Evolutionary conservation across 2,888 invertebrate genomes (phyloP).

Genomic region (Apodemia duryi): DNA sequence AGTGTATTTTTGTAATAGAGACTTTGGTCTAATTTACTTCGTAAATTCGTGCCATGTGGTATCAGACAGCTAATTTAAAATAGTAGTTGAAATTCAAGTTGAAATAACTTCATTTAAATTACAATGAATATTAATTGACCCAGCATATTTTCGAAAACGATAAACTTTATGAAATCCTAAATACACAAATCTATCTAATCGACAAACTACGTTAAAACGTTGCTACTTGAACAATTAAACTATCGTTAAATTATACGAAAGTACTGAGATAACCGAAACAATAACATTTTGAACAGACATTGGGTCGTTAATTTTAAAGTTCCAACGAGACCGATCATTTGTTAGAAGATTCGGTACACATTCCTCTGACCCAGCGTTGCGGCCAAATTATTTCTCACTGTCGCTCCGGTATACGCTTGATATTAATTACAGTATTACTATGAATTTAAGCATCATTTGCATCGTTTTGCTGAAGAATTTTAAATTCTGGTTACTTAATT

Average conservation of each 20-base stretch:
- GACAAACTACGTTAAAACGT: not conserved
- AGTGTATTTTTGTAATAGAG: too few species aligned
- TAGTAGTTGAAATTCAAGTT: too few species aligned
- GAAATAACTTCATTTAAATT: too few species aligned
- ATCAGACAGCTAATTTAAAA: too few species aligned
- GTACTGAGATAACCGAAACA: conserved; percentile 9
- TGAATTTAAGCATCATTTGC: not conserved
- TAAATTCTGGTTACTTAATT: not conserved
- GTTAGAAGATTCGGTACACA: conserved; percentile 48
- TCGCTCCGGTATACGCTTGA: conserved; percentile 18
- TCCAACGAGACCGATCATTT: conserved; percentile 48
- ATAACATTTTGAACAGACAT: conserved; percentile 45
- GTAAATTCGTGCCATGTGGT: too few species aligned
- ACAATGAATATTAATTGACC: too few species aligned
- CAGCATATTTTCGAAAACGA: too few species aligned
- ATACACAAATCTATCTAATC: conserved; percentile 1
- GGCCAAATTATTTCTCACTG: conserved; percentile 40
- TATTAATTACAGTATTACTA: conserved; percentile 20
- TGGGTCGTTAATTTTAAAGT: conserved; percentile 49
- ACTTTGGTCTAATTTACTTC: too few species aligned
- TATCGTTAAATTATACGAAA: conserved; percentile 15
- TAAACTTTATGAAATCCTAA: not conserved
- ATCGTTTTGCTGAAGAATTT: not conserved
- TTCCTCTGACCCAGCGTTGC: conserved; percentile 39
- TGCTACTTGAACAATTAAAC: conserved; percentile 6